phyloP scores from a whole-genome alignment of 2,888 invertebrate species.

The Therioaphis trifolii region DNA sequence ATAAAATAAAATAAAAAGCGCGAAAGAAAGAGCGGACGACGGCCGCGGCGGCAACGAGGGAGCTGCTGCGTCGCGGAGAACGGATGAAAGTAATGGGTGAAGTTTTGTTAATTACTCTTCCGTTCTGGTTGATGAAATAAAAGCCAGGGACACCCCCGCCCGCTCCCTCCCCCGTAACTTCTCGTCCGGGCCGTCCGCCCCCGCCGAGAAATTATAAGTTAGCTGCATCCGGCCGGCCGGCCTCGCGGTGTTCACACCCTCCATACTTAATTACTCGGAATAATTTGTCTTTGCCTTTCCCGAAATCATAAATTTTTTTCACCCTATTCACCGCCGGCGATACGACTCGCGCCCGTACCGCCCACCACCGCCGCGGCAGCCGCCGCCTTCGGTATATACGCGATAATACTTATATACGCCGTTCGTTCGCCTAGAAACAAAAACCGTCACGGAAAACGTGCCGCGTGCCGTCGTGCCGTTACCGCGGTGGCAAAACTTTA shows the following conservation, averaged over 20 bases:
- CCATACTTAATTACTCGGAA: constrained; percentile 64
- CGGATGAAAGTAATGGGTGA: constrained; percentile 63
- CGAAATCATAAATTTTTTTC: constrained; percentile 63
- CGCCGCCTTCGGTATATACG: neutral
- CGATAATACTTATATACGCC: too few relatives aligned
- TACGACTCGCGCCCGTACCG: neutral
- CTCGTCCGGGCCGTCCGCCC: neutral
- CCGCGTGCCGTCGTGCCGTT: neutral
- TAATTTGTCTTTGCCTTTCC: constrained; percentile 64
- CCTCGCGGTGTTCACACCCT: constrained; percentile 59
- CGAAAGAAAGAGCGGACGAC: neutral
- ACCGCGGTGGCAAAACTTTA: neutral
- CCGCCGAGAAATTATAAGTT: constrained; percentile 61
- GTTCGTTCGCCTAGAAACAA: neutral
- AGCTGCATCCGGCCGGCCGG: constrained; percentile 58
- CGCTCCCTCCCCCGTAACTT: neutral
- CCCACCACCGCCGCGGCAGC: neutral
- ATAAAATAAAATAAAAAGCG: neutral
- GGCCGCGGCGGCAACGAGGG: neutral
- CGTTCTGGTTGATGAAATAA: constrained; percentile 60
- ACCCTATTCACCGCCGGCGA: neutral
- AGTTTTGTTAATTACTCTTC: constrained; percentile 63
- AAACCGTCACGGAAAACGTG: constrained; percentile 20
- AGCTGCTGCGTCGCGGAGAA: neutral
- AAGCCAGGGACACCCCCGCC: constrained; percentile 48